Percentiles rank a stretch among this genome's conserved stretches.
Conservation (phyloP, 2,797 vertebrate genomes). For the Acanthurus tractus region DNA sequence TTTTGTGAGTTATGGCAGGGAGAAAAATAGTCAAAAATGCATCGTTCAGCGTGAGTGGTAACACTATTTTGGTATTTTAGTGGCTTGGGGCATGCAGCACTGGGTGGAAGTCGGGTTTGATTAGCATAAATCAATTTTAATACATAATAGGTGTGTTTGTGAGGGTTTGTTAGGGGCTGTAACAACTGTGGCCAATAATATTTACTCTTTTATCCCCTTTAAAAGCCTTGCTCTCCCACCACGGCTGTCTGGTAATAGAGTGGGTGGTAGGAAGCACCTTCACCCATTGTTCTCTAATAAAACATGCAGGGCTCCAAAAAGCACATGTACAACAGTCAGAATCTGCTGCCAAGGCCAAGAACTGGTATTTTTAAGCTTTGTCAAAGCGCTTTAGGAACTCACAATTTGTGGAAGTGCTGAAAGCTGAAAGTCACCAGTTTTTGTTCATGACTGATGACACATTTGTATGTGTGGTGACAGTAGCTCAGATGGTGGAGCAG, state of each 20-base stretch:
- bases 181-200: constrained; percentile 32
- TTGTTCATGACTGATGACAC: constrained; percentile 20
- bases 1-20: background rate
- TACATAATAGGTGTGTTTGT: constrained; percentile 31
- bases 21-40: constrained; percentile 7
- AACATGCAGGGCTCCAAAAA: constrained; percentile 24
- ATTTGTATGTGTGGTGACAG: constrained; percentile 19
- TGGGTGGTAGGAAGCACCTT: background rate
- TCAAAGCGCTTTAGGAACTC: background rate
- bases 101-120: background rate
- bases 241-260: constrained; percentile 22
- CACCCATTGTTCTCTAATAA: constrained; percentile 19
- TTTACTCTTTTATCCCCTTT: constrained; percentile 20
- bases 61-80: background rate
- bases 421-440: constrained; percentile 8
- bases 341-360: background rate
- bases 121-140: constrained; percentile 40
- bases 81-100: background rate
- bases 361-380: constrained; percentile 7
- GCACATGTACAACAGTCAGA: background rate
- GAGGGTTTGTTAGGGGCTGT: constrained; percentile 25
- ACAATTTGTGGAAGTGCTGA: constrained; percentile 21
- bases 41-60: background rate
- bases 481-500: constrained; percentile 34
- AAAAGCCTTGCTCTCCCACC: constrained; percentile 20